These are phyloP conservation scores for Enteromius anoplus DNA, from an alignment of 2,797 vertebrate species.

Conservation along the genomic window DNA sequence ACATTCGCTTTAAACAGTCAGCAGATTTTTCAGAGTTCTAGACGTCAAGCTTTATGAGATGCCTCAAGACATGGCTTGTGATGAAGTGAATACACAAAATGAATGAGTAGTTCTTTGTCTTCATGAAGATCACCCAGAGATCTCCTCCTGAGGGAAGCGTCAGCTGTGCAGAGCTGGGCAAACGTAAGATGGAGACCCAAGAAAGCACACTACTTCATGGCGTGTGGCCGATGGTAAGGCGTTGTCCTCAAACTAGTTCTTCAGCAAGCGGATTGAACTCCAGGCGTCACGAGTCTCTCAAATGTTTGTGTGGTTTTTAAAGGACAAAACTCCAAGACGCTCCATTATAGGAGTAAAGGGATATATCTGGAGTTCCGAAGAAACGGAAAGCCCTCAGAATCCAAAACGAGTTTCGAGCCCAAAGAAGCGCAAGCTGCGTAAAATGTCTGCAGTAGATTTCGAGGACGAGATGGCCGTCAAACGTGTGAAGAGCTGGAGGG, in stretches of 20 bases:
- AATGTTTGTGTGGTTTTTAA: slow-evolving; percentile 10
- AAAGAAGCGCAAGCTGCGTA: slow-evolving; percentile 68
- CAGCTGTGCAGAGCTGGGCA: slow-evolving; percentile 68
- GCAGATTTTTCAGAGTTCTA: not conserved
- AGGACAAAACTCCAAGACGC: slow-evolving; percentile 71
- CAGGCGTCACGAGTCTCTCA: not conserved
- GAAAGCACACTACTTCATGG: slow-evolving; percentile 44
- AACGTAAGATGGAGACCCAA: slow-evolving; percentile 65
- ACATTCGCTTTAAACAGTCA: not conserved
- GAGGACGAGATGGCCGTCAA: slow-evolving; percentile 65
- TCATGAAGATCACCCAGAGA: slow-evolving; percentile 61
- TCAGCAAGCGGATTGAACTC: not conserved
- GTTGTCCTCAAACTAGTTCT: not conserved
- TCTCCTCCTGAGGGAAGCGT: slow-evolving; percentile 65
- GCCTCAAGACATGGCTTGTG: not conserved
- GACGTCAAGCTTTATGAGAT: not conserved
- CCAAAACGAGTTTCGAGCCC: slow-evolving; percentile 60
- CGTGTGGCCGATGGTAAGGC: slow-evolving; percentile 71
- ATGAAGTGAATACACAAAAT: not conserved
- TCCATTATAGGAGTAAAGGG: slow-evolving; percentile 65
- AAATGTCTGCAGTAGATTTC: slow-evolving; percentile 57
- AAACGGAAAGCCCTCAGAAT: slow-evolving; percentile 57
- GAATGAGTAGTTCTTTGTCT: not conserved
- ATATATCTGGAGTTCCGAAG: slow-evolving; percentile 69
- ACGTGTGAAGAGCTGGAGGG: slow-evolving; percentile 56